These are phyloP conservation scores for Chromoteleia sp. DNA, from an alignment of 2,888 invertebrate genomes.

Conservation along the genomic window DNA sequence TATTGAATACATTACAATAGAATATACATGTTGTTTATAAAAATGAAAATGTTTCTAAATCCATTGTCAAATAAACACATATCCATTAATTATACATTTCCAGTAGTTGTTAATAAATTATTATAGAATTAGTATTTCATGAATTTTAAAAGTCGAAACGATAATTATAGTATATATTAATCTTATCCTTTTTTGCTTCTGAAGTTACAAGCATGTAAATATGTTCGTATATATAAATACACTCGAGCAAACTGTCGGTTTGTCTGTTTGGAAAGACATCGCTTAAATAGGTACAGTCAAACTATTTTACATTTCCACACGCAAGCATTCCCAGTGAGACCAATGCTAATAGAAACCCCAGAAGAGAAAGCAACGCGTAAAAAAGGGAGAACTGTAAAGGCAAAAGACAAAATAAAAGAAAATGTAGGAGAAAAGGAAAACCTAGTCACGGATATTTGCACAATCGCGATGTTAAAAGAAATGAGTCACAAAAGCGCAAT, in stretches of 20 bases:
- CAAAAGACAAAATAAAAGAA: constrained; percentile 2
- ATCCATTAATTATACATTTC: no score
- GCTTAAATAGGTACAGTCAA: neutral
- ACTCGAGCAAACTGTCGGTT: neutral
- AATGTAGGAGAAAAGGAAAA: constrained; percentile 9
- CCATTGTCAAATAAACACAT: no score
- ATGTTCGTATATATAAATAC: no score
- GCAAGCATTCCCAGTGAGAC: constrained; percentile 13
- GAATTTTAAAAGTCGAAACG: no score
- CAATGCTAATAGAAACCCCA: constrained; percentile 1
- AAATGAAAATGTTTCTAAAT: no score
- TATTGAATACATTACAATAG: no score
- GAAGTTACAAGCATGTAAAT: no score
- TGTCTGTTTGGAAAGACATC: neutral
- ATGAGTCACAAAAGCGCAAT: constrained; percentile 45
- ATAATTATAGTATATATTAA: no score
- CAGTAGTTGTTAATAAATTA: no score
- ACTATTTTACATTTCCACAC: constrained; percentile 41
- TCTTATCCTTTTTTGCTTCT: no score
- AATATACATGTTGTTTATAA: no score
- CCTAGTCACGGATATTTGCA: constrained; percentile 28
- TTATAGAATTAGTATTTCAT: no score
- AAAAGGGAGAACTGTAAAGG: neutral
- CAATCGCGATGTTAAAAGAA: constrained; percentile 40
- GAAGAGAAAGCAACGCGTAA: neutral